Conservation (phyloP, 2,113 vertebrate species). For the Dromiciops gliroides region DNA sequence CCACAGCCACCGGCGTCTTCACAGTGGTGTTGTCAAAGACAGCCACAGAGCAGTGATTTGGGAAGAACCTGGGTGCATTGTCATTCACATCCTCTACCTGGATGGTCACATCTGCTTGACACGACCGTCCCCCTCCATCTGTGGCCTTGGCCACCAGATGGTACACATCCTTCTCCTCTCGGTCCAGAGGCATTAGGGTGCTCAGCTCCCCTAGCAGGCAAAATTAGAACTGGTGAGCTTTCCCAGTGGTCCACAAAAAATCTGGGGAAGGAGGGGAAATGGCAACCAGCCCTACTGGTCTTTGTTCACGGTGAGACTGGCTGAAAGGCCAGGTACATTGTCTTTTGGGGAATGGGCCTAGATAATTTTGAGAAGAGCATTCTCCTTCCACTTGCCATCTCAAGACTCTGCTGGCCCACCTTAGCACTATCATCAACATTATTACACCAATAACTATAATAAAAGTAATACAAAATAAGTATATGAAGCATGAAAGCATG, state of each 20-base stretch:
- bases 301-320: background rate
- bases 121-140: constrained; percentile 94
- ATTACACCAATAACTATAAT: background rate
- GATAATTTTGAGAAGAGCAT: background rate
- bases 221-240: constrained; percentile 51
- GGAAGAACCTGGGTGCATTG: constrained; percentile 92
- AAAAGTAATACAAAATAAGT: background rate
- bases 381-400: background rate
- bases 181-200: constrained; percentile 89
- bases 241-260: background rate
- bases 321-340: background rate
- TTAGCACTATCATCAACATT: background rate
- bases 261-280: background rate
- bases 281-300: background rate
- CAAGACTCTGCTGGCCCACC: constrained; percentile 13
- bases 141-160: constrained; percentile 92
- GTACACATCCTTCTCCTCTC: constrained; percentile 87
- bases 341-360: background rate
- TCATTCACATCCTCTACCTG: constrained; percentile 93
- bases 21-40: constrained; percentile 97
- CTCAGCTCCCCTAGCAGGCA: constrained; percentile 90
- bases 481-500: background rate
- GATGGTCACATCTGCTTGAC: constrained; percentile 91
- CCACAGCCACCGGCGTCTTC: constrained; percentile 92
- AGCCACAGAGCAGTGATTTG: constrained; percentile 90